These are phyloP conservation scores for Andrena minutula DNA, from an alignment of 2,888 invertebrate genomes.

Conservation along the genomic window DNA sequence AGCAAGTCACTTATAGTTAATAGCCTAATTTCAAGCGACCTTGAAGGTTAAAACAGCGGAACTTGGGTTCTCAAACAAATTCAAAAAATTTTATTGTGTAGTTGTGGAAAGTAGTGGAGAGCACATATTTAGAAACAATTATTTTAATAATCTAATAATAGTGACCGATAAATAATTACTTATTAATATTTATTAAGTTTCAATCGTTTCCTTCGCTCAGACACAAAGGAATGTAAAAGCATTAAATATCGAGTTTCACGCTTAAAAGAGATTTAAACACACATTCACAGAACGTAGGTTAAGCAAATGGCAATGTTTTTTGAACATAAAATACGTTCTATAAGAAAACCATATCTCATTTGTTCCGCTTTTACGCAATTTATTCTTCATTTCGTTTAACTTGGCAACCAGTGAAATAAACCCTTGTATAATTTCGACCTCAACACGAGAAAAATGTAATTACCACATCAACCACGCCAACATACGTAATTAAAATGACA, in stretches of 20 bases:
- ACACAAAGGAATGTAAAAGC: slow-evolving; percentile 3
- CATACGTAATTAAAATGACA: too few relatives aligned
- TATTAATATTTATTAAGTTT: background rate
- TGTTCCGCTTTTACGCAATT: slow-evolving; percentile 6
- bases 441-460: background rate
- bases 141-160: background rate
- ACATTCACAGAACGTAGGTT: background rate
- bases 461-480: background rate
- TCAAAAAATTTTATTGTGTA: too few relatives aligned
- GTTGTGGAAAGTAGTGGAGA: too few relatives aligned
- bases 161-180: background rate
- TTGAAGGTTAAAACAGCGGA: too few relatives aligned
- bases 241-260: slow-evolving; percentile 11
- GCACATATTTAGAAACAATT: too few relatives aligned
- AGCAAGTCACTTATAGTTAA: too few relatives aligned
- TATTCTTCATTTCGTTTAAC: slow-evolving; percentile 4
- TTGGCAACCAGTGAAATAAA: background rate
- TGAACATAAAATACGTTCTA: background rate
- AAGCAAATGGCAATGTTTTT: background rate
- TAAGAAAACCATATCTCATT: background rate
- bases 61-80: too few relatives aligned
- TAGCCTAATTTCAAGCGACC: too few relatives aligned
- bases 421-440: background rate
- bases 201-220: background rate
- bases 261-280: background rate